phyloP scores from a whole-genome alignment of 2,797 vertebrate genomes.

The Parotocinclus haroldoi region DNA sequence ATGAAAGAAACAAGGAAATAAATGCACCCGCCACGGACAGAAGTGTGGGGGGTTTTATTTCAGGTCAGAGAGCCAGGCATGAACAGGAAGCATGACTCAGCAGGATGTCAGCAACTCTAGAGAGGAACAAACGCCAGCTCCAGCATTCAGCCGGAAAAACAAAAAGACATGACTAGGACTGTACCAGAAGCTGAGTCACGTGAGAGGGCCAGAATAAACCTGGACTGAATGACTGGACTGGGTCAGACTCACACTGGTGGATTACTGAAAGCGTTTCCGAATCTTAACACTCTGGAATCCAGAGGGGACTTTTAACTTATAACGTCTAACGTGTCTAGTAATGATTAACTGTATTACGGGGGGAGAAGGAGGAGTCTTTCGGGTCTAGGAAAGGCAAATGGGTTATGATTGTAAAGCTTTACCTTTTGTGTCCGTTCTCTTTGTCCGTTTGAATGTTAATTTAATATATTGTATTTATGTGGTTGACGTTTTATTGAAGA shows the following conservation, averaged over 20 bases:
- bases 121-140: slow-evolving; percentile 48
- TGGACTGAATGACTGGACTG: slow-evolving; percentile 28
- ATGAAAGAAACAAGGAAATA: slow-evolving; percentile 52
- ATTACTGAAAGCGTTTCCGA: slow-evolving; percentile 35
- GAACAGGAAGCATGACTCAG: slow-evolving; percentile 67
- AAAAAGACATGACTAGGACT: slow-evolving; percentile 27
- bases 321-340: slow-evolving; percentile 54
- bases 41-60: slow-evolving; percentile 61
- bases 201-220: slow-evolving; percentile 41
- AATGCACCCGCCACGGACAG: slow-evolving; percentile 42
- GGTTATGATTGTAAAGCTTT: slow-evolving; percentile 44
- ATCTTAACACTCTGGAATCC: slow-evolving; percentile 35
- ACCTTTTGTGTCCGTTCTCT: slow-evolving; percentile 28
- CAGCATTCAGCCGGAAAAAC: slow-evolving; percentile 48
- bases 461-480: slow-evolving; percentile 74
- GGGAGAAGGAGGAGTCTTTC: slow-evolving; percentile 55
- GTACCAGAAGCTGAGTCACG: slow-evolving; percentile 65
- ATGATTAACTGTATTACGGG: slow-evolving; percentile 60
- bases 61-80: slow-evolving; percentile 49
- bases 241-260: slow-evolving; percentile 28
- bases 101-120: slow-evolving; percentile 62
- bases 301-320: slow-evolving; percentile 53
- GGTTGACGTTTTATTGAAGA: slow-evolving; percentile 41
- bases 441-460: slow-evolving; percentile 57
- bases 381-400: slow-evolving; percentile 52